Percentiles rank a stretch among this genome's conserved stretches.
These are phyloP conservation scores for Melanotaenia nigrans DNA, from an alignment of 2,797 vertebrate genomes.

Conservation along the genomic window DNA sequence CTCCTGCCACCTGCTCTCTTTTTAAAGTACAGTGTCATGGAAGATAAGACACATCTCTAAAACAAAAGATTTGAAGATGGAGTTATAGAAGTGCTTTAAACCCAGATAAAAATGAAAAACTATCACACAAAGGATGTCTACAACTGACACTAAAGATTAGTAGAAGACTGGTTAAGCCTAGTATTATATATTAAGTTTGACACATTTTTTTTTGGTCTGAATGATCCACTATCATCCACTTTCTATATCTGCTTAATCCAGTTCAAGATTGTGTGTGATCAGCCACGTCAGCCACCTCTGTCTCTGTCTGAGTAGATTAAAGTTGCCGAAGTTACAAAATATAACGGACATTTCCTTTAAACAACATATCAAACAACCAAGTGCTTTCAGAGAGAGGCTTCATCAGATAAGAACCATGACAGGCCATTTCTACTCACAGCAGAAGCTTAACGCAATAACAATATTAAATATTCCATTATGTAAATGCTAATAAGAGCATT, in stretches of 20 bases:
- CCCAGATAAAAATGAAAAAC: not conserved
- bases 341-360: not conserved
- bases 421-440: not conserved
- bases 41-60: slow-evolving; percentile 17
- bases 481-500: not conserved
- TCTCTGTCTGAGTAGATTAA: not conserved
- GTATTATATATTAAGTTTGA: too few relatives aligned
- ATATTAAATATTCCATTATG: not conserved
- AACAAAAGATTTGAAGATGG: not conserved
- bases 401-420: too few relatives aligned
- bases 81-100: slow-evolving; percentile 1
- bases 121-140: not conserved
- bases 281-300: too few relatives aligned
- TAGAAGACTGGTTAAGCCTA: too few relatives aligned
- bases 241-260: too few relatives aligned
- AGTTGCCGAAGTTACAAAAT: not conserved
- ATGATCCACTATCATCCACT: too few relatives aligned
- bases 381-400: not conserved
- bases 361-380: not conserved
- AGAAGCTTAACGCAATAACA: not conserved
- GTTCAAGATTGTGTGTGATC: too few relatives aligned
- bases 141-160: not conserved
- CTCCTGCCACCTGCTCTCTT: slow-evolving; percentile 9
- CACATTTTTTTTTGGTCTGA: too few relatives aligned
- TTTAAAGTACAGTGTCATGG: slow-evolving; percentile 17